Evolutionary conservation across 2,888 invertebrate genomes (phyloP).

Genomic region (Spicauda simplicius): DNA sequence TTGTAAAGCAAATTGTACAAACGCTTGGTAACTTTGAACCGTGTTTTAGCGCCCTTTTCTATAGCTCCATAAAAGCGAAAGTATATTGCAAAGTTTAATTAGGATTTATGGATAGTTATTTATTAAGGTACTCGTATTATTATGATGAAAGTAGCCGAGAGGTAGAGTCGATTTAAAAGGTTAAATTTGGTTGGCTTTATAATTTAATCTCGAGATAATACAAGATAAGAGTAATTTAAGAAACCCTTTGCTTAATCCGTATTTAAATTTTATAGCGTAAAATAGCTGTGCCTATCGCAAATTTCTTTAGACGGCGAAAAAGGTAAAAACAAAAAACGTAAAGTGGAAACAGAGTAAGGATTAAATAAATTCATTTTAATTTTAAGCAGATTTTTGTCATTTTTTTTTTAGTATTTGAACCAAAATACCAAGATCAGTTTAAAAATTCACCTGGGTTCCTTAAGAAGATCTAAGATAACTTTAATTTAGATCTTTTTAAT

Average conservation of each 20-base stretch:
- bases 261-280: neutral
- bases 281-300: neutral
- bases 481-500: too few relatives aligned
- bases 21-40: neutral
- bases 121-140: neutral
- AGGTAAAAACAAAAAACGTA: neutral
- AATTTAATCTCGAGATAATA: neutral
- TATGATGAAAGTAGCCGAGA: neutral
- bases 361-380: neutral
- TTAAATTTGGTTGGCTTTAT: neutral
- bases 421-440: too few relatives aligned
- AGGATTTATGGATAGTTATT: neutral
- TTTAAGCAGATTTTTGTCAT: too few relatives aligned
- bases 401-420: too few relatives aligned
- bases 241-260: neutral
- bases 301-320: neutral
- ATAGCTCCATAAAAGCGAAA: neutral
- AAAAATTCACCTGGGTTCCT: too few relatives aligned
- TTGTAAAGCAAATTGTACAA: conserved; percentile 1
- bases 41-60: neutral
- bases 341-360: neutral
- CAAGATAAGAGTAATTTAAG: neutral
- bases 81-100: neutral
- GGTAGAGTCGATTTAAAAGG: neutral
- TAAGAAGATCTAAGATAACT: too few relatives aligned